phyloP scores from a whole-genome alignment of 2,888 invertebrate species.

The Asteroscopus sphinx region DNA sequence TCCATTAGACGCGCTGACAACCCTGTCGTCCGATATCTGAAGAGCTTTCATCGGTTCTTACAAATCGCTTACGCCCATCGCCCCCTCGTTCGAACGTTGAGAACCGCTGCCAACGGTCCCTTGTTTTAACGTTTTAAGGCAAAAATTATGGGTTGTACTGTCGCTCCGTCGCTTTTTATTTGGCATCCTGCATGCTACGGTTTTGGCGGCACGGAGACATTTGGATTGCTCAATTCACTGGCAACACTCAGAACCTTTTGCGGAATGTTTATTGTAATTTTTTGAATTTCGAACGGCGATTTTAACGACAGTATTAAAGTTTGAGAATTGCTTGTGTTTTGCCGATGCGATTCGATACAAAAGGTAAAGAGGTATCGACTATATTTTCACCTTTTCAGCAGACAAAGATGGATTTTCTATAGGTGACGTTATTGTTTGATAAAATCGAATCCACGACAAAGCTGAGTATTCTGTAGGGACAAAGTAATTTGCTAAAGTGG shows the following conservation, averaged over 20 bases:
- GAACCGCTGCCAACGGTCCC: slow-evolving; percentile 63
- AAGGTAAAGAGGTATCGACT: slow-evolving; percentile 25
- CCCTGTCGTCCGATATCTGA: slow-evolving; percentile 81
- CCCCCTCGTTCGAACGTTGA: slow-evolving; percentile 57
- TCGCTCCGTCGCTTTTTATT: slow-evolving; percentile 55
- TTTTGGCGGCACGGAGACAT: slow-evolving; percentile 44
- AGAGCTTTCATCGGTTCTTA: slow-evolving; percentile 87
- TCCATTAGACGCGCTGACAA: slow-evolving; percentile 77
- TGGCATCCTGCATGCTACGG: slow-evolving; percentile 46
- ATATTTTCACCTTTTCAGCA: slow-evolving; percentile 35
- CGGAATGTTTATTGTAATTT: slow-evolving; percentile 50
- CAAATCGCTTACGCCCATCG: slow-evolving; percentile 79
- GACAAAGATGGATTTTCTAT: slow-evolving; percentile 56
- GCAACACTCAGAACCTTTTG: slow-evolving; percentile 47
- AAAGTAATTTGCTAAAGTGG: slow-evolving; percentile 82
- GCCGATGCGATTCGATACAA: slow-evolving; percentile 1
- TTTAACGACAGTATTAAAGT: slow-evolving; percentile 39
- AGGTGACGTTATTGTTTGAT: slow-evolving; percentile 67
- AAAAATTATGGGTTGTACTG: slow-evolving; percentile 73
- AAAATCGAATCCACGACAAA: slow-evolving; percentile 72
- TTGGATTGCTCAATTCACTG: slow-evolving; percentile 54
- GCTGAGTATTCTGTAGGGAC: slow-evolving; percentile 69
- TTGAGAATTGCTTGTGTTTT: slow-evolving; percentile 8
- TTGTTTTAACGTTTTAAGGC: slow-evolving; percentile 74
- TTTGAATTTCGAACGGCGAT: slow-evolving; percentile 40